Evolutionary conservation across 2,797 vertebrate genomes (phyloP).

Genomic region (Phataginus tetradactyla): DNA sequence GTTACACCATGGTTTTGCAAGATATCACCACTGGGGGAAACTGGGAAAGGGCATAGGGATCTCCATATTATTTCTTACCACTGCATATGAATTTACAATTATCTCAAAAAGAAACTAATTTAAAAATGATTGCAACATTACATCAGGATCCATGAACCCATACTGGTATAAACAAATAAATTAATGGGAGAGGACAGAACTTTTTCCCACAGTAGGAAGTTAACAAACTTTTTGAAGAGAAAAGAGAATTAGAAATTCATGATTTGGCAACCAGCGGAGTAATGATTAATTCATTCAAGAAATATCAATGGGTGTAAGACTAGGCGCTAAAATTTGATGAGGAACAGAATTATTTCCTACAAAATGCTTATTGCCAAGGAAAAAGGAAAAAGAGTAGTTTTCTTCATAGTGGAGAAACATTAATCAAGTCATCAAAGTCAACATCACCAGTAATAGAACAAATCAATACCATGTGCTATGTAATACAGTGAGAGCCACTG

Average conservation of each 20-base stretch:
- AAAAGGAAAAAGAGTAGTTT: background rate
- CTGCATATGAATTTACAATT: background rate
- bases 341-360: background rate
- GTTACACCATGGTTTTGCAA: background rate
- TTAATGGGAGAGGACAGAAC: background rate
- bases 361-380: background rate
- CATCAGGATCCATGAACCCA: background rate
- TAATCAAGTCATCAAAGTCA: background rate
- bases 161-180: background rate
- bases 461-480: accelerated
- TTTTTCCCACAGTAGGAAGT: background rate
- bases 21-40: background rate
- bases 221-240: background rate
- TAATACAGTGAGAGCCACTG: background rate
- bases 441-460: background rate
- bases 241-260: slow-evolving; percentile 23
- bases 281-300: background rate
- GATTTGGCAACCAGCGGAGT: background rate
- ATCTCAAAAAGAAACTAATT: background rate
- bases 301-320: background rate
- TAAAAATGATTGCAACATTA: background rate
- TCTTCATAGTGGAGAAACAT: background rate
- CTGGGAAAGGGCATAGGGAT: background rate
- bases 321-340: slow-evolving; percentile 15
- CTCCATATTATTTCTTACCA: background rate